Percentiles rank a stretch among this genome's conserved stretches.
Conservation (phyloP, 1,140 invertebrate genomes). For the Gonioctena quinquepunctata region DNA sequence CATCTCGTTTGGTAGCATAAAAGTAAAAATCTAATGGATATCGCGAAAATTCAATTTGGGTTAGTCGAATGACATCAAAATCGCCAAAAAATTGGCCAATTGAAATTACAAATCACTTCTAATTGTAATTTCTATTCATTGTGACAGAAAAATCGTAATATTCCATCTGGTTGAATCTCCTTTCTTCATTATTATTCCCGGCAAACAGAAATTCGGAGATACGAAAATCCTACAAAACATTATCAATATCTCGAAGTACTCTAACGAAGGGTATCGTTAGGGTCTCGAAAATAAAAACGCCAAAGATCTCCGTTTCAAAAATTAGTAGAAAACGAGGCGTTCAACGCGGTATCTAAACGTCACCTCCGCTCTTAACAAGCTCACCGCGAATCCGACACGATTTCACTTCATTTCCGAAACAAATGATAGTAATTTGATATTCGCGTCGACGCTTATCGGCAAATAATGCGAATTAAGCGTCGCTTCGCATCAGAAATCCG, state of each 20-base stretch:
- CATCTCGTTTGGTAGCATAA: too few species aligned
- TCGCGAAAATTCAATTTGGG: too few species aligned
- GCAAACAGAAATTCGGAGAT: background rate
- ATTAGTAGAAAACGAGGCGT: conserved; percentile 23
- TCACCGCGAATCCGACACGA: conserved; percentile 54
- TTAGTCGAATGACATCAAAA: too few species aligned
- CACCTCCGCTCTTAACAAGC: conserved; percentile 47
- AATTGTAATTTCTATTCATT: too few species aligned
- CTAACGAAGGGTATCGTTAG: conserved; percentile 18
- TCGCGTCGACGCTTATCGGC: conserved; percentile 40
- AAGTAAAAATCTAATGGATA: too few species aligned
- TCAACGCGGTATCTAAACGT: conserved; percentile 35
- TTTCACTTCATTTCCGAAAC: conserved; percentile 54
- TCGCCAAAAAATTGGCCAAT: too few species aligned
- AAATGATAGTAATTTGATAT: conserved; percentile 56
- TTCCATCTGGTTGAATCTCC: too few species aligned
- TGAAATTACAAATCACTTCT: too few species aligned
- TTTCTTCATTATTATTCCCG: too few species aligned
- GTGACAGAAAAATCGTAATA: too few species aligned
- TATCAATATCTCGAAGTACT: background rate
- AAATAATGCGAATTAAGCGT: conserved; percentile 40
- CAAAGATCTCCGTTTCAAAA: conserved; percentile 16
- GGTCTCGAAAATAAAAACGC: conserved; percentile 21
- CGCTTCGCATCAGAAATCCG: background rate
- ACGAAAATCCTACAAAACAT: background rate